Conservation (phyloP, 92 coral and sea anemone genomes). For the Epizoanthus fatuus region DNA sequence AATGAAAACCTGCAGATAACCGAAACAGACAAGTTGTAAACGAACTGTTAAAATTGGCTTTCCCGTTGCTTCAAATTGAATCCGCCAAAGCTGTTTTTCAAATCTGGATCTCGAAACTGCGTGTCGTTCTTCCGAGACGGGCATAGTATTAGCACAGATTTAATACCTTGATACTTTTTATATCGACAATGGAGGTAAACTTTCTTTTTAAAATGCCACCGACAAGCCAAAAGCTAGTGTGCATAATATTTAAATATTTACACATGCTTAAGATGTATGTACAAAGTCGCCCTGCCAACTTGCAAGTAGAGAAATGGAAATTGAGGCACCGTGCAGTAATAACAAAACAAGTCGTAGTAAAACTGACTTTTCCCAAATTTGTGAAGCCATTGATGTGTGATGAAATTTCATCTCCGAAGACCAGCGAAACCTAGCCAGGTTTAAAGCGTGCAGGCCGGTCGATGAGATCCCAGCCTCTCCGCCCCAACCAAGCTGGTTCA, state of each 20-base stretch:
- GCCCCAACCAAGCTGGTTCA: conserved; percentile 34
- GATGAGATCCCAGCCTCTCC: conserved; percentile 35
- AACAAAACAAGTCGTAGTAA: conserved; percentile 28
- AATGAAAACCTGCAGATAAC: conserved; percentile 12
- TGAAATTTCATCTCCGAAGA: conserved; percentile 17
- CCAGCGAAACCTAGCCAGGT: conserved; percentile 36
- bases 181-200: conserved; percentile 34
- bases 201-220: conserved; percentile 53
- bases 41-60: conserved; percentile 31
- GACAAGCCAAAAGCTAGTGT: conserved; percentile 46
- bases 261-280: conserved; percentile 78
- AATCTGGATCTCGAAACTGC: neutral
- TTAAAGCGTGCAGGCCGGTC: conserved; percentile 40
- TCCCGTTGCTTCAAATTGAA: conserved; percentile 12
- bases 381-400: conserved; percentile 15
- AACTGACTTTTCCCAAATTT: conserved; percentile 22
- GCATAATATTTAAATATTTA: conserved; percentile 97
- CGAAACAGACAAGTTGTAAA: conserved; percentile 20
- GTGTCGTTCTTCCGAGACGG: neutral
- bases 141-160: neutral
- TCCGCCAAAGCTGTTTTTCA: conserved; percentile 1
- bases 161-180: neutral
- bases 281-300: conserved; percentile 75
- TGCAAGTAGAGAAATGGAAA: conserved; percentile 47
- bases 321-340: conserved; percentile 9